Conservation (phyloP, 2,888 invertebrate species). For the Conchocele bisecta region DNA sequence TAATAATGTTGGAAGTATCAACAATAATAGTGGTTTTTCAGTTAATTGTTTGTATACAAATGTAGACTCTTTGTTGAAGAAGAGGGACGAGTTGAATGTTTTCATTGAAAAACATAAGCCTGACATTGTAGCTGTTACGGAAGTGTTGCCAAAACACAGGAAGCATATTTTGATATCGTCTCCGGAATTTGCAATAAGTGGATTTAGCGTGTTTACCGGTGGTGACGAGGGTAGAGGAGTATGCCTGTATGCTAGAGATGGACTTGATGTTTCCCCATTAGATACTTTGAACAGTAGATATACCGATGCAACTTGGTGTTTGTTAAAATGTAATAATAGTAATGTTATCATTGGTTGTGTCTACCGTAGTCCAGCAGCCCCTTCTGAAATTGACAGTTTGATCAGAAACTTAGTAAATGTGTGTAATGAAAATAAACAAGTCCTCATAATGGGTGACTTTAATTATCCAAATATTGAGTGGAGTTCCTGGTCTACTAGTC, state of each 20-base stretch:
- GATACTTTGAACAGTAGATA: too few relatives aligned
- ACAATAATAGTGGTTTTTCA: too few relatives aligned
- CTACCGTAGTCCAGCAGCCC: not conserved
- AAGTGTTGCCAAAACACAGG: not conserved
- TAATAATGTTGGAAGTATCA: too few relatives aligned
- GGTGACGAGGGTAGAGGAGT: not conserved
- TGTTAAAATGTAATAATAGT: too few relatives aligned
- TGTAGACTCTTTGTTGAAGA: not conserved
- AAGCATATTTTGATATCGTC: not conserved
- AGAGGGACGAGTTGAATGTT: not conserved
- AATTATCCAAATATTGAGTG: constrained; percentile 18
- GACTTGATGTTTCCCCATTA: too few relatives aligned
- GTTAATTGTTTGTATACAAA: constrained; percentile 7
- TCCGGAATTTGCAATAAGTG: not conserved
- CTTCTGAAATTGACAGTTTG: not conserved
- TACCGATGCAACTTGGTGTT: too few relatives aligned
- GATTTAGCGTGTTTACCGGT: not conserved
- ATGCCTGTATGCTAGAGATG: constrained; percentile 3
- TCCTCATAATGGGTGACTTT: constrained; percentile 15
- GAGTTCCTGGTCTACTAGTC: not conserved
- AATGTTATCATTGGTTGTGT: too few relatives aligned
- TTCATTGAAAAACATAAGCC: not conserved
- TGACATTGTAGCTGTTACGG: not conserved
- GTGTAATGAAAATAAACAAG: not conserved
- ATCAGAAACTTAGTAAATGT: constrained; percentile 2